Percentiles rank a stretch among this genome's conserved stretches.
Evolutionary conservation across 2,113 vertebrate genomes (phyloP).

Genomic region (Lanius ludovicianus): DNA sequence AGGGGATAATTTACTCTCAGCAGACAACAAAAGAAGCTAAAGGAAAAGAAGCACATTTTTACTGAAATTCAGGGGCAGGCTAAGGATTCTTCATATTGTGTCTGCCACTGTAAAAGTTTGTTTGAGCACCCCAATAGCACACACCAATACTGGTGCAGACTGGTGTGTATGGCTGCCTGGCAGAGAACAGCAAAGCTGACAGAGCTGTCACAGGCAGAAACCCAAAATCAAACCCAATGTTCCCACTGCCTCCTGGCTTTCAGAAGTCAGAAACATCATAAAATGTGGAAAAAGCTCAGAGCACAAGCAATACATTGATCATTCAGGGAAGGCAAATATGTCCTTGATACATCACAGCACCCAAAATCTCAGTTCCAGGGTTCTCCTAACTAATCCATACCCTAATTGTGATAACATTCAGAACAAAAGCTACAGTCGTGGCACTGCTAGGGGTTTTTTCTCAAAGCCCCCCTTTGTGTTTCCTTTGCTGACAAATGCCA

Average conservation of each 20-base stretch:
- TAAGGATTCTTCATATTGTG: not conserved
- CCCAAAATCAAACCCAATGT: rapidly evolving
- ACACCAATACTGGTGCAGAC: not conserved
- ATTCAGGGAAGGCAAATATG: not conserved
- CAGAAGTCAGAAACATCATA: not conserved
- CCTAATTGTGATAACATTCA: rapidly evolving
- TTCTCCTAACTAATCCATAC: not conserved
- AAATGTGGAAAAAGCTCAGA: not conserved
- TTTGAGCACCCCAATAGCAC: not conserved
- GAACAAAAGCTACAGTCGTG: rapidly evolving
- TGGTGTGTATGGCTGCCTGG: not conserved
- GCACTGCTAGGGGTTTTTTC: not conserved
- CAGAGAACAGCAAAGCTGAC: not conserved
- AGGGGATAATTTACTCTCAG: not conserved
- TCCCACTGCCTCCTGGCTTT: not conserved
- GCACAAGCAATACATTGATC: not conserved
- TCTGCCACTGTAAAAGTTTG: rapidly evolving
- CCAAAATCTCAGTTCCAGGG: not conserved
- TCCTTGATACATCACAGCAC: not conserved
- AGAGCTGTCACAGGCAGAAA: not conserved
- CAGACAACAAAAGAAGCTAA: not conserved
- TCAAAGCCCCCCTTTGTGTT: not conserved
- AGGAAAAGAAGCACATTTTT: not conserved
- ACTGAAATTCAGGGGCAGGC: not conserved
- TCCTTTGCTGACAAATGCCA: not conserved